Percentiles rank a stretch among this genome's conserved stretches.
Conservation (phyloP, 1,140 invertebrate genomes). For the Calephelis nemesis region DNA sequence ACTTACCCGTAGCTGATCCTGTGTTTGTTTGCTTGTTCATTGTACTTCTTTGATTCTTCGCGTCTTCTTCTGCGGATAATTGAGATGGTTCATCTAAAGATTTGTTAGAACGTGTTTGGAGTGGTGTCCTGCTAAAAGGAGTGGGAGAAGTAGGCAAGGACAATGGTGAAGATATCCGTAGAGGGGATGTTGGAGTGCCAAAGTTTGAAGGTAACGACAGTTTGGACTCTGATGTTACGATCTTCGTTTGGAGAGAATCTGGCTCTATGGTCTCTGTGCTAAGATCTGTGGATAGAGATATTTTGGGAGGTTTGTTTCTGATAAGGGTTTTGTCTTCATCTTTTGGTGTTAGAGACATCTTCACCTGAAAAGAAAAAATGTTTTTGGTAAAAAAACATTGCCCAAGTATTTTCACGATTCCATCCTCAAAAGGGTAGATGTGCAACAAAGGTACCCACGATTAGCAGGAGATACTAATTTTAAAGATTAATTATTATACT, state of each 20-base stretch:
- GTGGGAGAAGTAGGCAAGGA: constrained; percentile 60
- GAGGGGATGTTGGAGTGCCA: constrained; percentile 63
- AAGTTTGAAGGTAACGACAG: constrained; percentile 61
- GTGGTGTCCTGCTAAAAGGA: constrained; percentile 47
- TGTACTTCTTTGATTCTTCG: constrained; percentile 27
- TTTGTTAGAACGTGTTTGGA: constrained; percentile 41
- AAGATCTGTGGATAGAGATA: constrained; percentile 60
- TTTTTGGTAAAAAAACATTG: constrained; percentile 14
- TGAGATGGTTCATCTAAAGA: constrained; percentile 41
- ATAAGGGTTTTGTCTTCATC: constrained; percentile 40
- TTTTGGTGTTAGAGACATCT: constrained; percentile 49
- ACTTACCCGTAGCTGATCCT: constrained; percentile 65
- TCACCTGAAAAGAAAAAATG: constrained; percentile 52
- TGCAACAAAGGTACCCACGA: too few relatives aligned
- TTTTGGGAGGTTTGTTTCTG: constrained; percentile 51
- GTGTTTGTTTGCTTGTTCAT: constrained; percentile 41
- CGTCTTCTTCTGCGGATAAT: constrained; percentile 30
- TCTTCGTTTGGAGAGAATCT: constrained; percentile 38
- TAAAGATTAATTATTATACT: too few relatives aligned
- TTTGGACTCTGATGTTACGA: constrained; percentile 59
- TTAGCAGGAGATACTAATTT: not conserved
- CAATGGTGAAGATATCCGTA: constrained; percentile 55
- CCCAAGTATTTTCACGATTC: not conserved
- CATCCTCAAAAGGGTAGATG: not conserved
- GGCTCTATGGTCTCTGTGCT: constrained; percentile 51